phyloP scores from a whole-genome alignment of 2,797 vertebrate species.

The Myotis vivesi region DNA sequence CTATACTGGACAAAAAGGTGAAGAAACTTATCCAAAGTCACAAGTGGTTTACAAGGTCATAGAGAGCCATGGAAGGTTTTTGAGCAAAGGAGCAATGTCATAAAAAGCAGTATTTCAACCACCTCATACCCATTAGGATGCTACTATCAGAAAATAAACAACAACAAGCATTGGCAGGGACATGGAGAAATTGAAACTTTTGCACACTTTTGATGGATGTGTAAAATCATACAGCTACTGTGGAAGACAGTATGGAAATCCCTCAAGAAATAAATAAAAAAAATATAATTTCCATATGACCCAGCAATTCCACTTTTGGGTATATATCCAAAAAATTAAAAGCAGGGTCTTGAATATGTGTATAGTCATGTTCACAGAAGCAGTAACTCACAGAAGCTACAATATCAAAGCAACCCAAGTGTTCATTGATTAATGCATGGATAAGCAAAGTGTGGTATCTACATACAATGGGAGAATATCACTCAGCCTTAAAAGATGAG shows the following conservation, averaged over 20 bases:
- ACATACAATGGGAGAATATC: background rate
- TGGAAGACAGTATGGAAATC: background rate
- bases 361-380: background rate
- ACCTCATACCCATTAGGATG: background rate
- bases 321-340: background rate
- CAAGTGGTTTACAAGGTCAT: background rate
- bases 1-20: background rate
- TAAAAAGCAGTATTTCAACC: background rate
- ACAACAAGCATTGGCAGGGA: background rate
- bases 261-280: background rate
- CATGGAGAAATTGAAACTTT: background rate
- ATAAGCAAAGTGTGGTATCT: background rate
- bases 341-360: background rate
- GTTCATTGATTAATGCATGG: background rate
- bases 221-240: background rate
- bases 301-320: background rate
- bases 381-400: background rate
- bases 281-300: background rate
- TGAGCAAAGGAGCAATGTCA: background rate
- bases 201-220: background rate
- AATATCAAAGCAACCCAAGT: background rate
- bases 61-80: background rate
- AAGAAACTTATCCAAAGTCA: too few relatives aligned
- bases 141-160: background rate
- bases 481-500: background rate